Base-by-base conservation (phyloP, 2,888 invertebrate genomes). In the Cantharis flavilabris region DNA sequence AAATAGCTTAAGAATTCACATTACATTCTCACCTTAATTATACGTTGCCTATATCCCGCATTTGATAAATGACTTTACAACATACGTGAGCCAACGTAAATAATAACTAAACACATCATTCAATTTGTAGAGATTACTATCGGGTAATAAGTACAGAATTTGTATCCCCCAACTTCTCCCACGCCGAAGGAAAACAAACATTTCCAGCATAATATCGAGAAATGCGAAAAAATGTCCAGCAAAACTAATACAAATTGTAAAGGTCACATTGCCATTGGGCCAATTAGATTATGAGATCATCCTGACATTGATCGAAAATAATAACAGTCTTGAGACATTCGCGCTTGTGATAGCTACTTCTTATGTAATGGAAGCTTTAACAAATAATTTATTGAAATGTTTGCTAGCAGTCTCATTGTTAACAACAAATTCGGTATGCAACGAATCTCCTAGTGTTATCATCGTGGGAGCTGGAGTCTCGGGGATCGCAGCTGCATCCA, bases 401-500 rank as follows among this genome's bases (percentile, higher is more conserved):
- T 49, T 49, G n/a, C 9, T n/a, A n/a, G 7, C 49, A 49, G 2
- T 49, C 5, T 2, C n/a, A 9, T n/a, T 49, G 7, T n/a, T 49
- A n/a, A 49, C n/a, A 49, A n/a, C 49, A 49, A 49, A 49, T 49
- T 49, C 49, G 49, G n/a, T n/a, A 13, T 67, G 65, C 9, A 64
- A 64, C 20, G 28, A 28, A 11, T 16, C 14, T 13, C 72, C 65
- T 5, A 74, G 20, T 33, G 64, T 74, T 16, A 75, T 81, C 67
- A 75, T 82, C 16, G 70, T 82, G 11, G 82, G 82, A n/a, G 81
- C 81, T 13, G 82, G 82, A 9, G 72, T 81, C 14, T 26, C 82
- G 0, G 92, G 91, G 11, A 87, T 91, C 70, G 89, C 91, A 16
- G 90, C 91, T 14, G 91, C 91, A 16, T 85, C 88, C 10, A 87